phyloP scores from a whole-genome alignment of 1,140 invertebrate genomes.

The Leptinotarsa defecta region DNA sequence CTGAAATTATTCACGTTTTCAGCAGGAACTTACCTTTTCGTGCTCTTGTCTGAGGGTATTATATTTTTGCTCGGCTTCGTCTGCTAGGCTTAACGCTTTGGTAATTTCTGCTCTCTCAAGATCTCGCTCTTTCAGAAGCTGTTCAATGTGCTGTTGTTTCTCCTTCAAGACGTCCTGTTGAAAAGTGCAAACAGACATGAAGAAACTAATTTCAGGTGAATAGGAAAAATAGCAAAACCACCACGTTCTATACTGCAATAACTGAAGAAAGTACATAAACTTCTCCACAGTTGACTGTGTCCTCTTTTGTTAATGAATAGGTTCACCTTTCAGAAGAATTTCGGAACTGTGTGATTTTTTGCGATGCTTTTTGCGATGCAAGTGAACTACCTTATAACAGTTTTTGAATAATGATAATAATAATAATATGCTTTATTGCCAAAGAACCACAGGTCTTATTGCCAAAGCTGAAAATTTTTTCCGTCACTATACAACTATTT shows the following conservation, averaged over 20 bases:
- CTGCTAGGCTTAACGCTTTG: conserved; percentile 71
- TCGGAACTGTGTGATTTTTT: background rate
- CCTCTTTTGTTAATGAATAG: too few species aligned
- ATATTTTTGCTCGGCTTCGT: conserved; percentile 66
- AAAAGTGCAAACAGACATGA: background rate
- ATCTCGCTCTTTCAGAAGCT: conserved; percentile 86
- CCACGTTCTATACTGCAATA: background rate
- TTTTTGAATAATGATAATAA: too few species aligned
- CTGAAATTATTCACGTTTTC: background rate
- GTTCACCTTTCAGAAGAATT: too few species aligned
- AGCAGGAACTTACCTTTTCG: conserved; percentile 56
- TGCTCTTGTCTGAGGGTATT: conserved; percentile 60
- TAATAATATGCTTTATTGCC: too few species aligned
- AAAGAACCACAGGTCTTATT: too few species aligned
- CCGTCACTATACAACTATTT: too few species aligned
- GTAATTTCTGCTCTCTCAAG: conserved; percentile 83
- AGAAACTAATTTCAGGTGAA: too few species aligned
- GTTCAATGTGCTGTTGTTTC: conserved; percentile 91
- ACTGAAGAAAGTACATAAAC: background rate
- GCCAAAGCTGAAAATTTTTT: too few species aligned
- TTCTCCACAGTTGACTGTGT: too few species aligned
- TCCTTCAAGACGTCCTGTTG: conserved; percentile 86
- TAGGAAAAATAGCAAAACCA: conserved; percentile 6
- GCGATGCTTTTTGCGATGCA: too few species aligned
- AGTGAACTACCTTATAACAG: too few species aligned